Percentiles rank a stretch among this genome's conserved stretches.
phyloP scores from a whole-genome alignment of 2,888 invertebrate genomes.

The Aradus depressus region DNA sequence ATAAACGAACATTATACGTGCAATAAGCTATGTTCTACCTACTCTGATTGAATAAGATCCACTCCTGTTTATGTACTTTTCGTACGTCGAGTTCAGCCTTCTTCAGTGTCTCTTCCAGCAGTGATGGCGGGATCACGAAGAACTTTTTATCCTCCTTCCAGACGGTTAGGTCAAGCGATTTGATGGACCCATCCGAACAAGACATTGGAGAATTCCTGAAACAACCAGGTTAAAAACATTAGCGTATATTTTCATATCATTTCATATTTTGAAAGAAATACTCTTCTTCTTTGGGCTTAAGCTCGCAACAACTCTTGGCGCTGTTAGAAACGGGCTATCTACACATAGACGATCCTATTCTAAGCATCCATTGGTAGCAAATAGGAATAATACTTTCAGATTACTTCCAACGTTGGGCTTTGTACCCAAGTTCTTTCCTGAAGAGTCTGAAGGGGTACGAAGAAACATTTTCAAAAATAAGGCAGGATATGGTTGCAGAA shows the following conservation, averaged over 20 bases:
- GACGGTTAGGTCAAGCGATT: conserved; percentile 34
- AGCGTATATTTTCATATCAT: too few species aligned
- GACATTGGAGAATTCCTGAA: conserved; percentile 39
- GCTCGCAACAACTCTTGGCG: too few species aligned
- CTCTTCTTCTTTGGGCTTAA: too few species aligned
- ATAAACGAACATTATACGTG: neutral
- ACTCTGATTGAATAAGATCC: conserved; percentile 34
- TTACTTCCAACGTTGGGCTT: too few species aligned
- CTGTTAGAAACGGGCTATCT: too few species aligned
- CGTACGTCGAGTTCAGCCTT: conserved; percentile 38
- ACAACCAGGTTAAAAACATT: neutral
- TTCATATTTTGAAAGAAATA: neutral
- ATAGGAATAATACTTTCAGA: too few species aligned
- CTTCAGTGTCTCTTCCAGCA: conserved; percentile 36
- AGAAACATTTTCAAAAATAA: too few species aligned
- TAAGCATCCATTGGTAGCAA: neutral
- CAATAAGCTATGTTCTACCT: conserved; percentile 5
- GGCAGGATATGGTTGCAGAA: too few species aligned
- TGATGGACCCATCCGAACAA: conserved; percentile 35
- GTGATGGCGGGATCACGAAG: conserved; percentile 35
- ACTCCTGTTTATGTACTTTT: conserved; percentile 35
- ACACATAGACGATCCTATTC: neutral
- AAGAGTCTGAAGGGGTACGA: too few species aligned
- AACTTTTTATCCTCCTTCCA: conserved; percentile 37
- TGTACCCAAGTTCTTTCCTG: too few species aligned